Conservation (phyloP, 2,888 invertebrate genomes). For the Caenorhabditis afra region DNA sequence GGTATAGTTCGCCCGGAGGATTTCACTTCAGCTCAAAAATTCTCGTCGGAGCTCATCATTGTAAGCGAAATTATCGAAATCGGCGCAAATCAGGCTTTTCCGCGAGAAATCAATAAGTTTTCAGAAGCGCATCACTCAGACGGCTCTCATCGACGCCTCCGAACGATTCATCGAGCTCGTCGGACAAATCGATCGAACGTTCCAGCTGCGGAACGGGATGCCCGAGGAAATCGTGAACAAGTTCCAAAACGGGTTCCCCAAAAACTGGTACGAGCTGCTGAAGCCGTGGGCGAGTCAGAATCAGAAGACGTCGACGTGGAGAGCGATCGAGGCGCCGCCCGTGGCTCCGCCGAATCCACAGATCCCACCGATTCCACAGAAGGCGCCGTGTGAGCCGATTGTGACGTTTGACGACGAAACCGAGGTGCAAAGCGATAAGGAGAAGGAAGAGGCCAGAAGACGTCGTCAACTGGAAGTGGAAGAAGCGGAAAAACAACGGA, state of each 20-base stretch:
- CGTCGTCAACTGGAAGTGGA: background rate
- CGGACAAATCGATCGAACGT: constrained; percentile 52
- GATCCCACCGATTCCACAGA: no score
- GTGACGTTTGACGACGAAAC: constrained; percentile 55
- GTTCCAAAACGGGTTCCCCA: constrained; percentile 47
- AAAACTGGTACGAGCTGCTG: constrained; percentile 6
- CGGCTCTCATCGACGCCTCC: constrained; percentile 47
- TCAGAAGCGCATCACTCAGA: constrained; percentile 43
- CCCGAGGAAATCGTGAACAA: constrained; percentile 35
- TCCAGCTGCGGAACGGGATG: constrained; percentile 50
- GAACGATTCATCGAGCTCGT: constrained; percentile 44
- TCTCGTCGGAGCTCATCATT: constrained; percentile 42
- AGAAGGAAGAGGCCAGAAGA: background rate
- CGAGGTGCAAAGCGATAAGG: constrained; percentile 19
- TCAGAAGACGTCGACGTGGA: no score
- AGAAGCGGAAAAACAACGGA: background rate
- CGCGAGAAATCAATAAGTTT: background rate
- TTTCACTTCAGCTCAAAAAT: constrained; percentile 36
- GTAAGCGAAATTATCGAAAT: constrained; percentile 35
- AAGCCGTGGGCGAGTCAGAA: no score
- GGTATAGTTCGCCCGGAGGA: constrained; percentile 46
- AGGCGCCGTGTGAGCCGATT: constrained; percentile 30
- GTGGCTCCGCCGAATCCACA: no score
- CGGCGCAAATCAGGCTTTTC: no score
- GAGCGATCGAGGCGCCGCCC: no score